A percentile compares a stretch with the other conserved stretches of the same genome.
These are phyloP conservation scores for Labia minor DNA, from an alignment of 2,888 invertebrate genomes.

Conservation along the genomic window DNA sequence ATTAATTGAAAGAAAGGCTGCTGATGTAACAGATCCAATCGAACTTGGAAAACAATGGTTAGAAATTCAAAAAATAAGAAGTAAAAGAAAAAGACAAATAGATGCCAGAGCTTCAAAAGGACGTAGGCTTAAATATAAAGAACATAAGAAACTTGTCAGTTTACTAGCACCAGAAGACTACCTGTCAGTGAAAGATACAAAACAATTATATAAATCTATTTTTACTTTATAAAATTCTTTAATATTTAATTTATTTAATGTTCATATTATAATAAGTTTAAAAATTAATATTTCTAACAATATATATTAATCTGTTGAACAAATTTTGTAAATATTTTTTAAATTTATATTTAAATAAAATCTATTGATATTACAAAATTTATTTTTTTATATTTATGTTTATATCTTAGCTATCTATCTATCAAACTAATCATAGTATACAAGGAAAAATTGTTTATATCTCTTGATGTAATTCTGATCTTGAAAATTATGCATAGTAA, in stretches of 20 bases:
- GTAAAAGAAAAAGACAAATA: conserved; percentile 83
- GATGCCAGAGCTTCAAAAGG: conserved; percentile 94
- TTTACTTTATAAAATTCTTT: too few species aligned
- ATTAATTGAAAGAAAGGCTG: conserved; percentile 82
- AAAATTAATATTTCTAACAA: background rate
- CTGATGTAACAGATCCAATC: conserved; percentile 69
- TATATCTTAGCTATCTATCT: too few species aligned
- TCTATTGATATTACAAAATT: too few species aligned
- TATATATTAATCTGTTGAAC: too few species aligned
- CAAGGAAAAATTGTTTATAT: too few species aligned
- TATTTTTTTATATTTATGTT: too few species aligned
- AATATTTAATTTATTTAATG: too few species aligned
- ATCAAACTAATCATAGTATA: too few species aligned
- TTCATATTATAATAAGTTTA: background rate
- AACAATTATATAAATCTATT: conserved; percentile 69
- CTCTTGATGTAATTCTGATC: too few species aligned
- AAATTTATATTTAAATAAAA: too few species aligned
- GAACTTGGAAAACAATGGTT: conserved; percentile 84
- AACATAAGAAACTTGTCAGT: conserved; percentile 76
- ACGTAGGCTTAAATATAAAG: conserved; percentile 73
- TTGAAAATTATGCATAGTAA: too few species aligned
- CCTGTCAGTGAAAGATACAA: conserved; percentile 65
- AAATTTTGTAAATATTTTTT: too few species aligned
- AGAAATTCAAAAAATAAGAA: conserved; percentile 79
- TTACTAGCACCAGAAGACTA: conserved; percentile 72